Conservation (phyloP, 92 coral and sea anemone species). For the Meandrina meandrites region DNA sequence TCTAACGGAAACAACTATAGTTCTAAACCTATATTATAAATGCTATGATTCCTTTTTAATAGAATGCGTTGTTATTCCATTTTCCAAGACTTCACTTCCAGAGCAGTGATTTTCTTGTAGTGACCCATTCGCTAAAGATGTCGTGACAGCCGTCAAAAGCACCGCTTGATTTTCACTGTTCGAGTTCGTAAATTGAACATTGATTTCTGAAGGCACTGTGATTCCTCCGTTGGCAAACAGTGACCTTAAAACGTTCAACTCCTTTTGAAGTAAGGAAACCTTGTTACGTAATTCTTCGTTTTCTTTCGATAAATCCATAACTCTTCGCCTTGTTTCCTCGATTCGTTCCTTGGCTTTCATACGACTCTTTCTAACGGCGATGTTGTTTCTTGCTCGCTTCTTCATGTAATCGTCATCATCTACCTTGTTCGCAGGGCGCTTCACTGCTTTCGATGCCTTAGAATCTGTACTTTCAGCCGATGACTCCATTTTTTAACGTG, state of each 20-base stretch:
- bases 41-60: slow-evolving; percentile 46
- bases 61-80: slow-evolving; percentile 29
- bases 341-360: slow-evolving; percentile 93
- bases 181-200: slow-evolving; percentile 71
- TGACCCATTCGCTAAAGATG: slow-evolving; percentile 31
- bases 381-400: slow-evolving; percentile 92
- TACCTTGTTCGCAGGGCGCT: slow-evolving; percentile 1
- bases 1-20: not conserved
- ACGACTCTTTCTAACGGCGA: slow-evolving; percentile 98
- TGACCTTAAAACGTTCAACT: slow-evolving; percentile 94
- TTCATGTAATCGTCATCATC: slow-evolving; percentile 67
- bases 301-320: slow-evolving; percentile 76
- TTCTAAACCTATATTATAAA: not conserved
- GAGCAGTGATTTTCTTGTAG: slow-evolving; percentile 33
- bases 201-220: slow-evolving; percentile 70
- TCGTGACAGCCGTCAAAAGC: slow-evolving; percentile 43
- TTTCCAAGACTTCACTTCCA: slow-evolving; percentile 21
- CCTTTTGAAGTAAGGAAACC: slow-evolving; percentile 93
- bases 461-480: slow-evolving; percentile 25
- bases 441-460: slow-evolving; percentile 30
- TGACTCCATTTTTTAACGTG: slow-evolving; percentile 25
- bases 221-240: slow-evolving; percentile 94
- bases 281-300: slow-evolving; percentile 89
- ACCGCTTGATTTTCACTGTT: slow-evolving; percentile 39
- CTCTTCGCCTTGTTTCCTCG: slow-evolving; percentile 90